These are phyloP conservation scores for Microtus obscurus DNA, from an alignment of 2,797 vertebrate genomes.

Conservation along the genomic window DNA sequence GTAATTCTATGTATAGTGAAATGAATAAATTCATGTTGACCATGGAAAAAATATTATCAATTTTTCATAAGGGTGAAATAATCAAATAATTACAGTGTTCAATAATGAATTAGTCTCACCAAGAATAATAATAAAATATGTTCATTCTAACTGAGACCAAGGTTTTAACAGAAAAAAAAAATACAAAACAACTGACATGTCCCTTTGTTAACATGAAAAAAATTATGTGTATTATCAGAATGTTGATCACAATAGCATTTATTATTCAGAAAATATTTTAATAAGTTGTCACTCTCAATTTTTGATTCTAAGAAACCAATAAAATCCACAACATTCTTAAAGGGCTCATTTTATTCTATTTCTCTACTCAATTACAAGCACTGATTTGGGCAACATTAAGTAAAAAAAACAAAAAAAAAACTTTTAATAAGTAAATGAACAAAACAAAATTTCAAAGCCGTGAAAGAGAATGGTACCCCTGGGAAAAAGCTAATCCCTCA, in stretches of 20 bases:
- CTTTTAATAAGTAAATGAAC: background rate
- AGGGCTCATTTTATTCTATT: background rate
- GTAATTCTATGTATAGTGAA: background rate
- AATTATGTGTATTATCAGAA: background rate
- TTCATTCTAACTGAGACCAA: background rate
- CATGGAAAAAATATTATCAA: background rate
- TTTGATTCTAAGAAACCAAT: background rate
- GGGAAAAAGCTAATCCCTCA: background rate
- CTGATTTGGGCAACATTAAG: background rate
- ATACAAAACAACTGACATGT: background rate
- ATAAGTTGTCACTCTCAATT: background rate
- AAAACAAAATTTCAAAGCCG: background rate
- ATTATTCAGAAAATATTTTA: constrained; percentile 30
- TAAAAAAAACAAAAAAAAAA: background rate
- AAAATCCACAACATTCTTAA: background rate
- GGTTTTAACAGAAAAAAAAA: background rate
- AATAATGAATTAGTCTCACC: background rate
- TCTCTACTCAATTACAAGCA: background rate
- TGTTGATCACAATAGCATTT: background rate
- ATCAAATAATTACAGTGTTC: background rate
- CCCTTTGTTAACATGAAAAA: background rate
- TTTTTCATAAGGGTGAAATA: background rate
- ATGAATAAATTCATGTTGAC: background rate
- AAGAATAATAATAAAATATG: background rate
- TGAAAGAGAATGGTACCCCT: rapidly evolving